Percentiles rank a stretch among this genome's conserved stretches.
phyloP scores from a whole-genome alignment of 2,888 invertebrate genomes.

The Apamea sordens region DNA sequence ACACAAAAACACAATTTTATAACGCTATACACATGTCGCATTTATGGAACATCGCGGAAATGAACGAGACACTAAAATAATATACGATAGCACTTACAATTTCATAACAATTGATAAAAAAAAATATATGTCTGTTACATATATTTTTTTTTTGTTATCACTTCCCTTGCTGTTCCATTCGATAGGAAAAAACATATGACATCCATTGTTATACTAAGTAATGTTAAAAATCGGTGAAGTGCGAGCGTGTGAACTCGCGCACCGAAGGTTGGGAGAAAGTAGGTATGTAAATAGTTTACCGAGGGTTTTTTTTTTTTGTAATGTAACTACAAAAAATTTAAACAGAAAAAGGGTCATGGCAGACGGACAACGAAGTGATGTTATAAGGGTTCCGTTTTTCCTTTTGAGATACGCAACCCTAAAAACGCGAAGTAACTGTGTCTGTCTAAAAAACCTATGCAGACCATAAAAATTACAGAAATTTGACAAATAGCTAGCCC shows the following conservation, averaged over 20 bases:
- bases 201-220: neutral
- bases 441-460: neutral
- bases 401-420: too few relatives aligned
- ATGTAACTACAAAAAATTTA: too few relatives aligned
- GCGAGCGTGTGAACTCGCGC: too few relatives aligned
- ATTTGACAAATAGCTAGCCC: neutral
- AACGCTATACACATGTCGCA: neutral
- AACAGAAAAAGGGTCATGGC: too few relatives aligned
- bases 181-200: constrained; percentile 20
- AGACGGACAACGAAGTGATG: too few relatives aligned
- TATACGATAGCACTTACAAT: constrained; percentile 28
- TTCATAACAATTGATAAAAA: constrained; percentile 47
- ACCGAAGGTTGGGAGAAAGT: too few relatives aligned
- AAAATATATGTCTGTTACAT: neutral
- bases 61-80: constrained; percentile 30
- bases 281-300: too few relatives aligned
- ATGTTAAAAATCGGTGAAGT: neutral
- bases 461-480: too few relatives aligned
- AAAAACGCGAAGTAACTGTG: neutral
- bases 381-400: too few relatives aligned
- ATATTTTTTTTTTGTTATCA: too few relatives aligned
- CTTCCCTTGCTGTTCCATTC: constrained; percentile 29
- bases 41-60: constrained; percentile 38
- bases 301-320: too few relatives aligned
- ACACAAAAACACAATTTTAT: constrained; percentile 33